Base-by-base conservation (phyloP, 2,888 invertebrate genomes). In the Dryomyza anilis region DNA sequence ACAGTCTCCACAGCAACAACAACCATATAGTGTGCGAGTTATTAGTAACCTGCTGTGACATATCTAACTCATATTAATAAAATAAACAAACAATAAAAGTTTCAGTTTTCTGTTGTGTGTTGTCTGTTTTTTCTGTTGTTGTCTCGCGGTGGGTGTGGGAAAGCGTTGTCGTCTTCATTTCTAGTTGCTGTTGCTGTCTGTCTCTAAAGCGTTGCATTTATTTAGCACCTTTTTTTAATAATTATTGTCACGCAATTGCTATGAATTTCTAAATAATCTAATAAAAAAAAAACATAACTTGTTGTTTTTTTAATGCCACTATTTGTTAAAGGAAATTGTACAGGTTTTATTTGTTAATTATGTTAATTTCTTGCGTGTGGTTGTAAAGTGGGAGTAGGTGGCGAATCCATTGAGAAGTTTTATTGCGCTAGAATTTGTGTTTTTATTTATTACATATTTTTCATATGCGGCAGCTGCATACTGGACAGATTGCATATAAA, bases 181-280 rank as follows among this genome's bases (percentile, higher is more conserved):
- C n/a, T n/a, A n/a, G n/a, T n/a, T n/a, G n/a, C n/a, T n/a, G n/a
- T n/a, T n/a, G n/a, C n/a, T n/a, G n/a, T n/a, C n/a, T n/a, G n/a
- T n/a, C n/a, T n/a, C n/a, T n/a, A n/a, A n/a, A n/a, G n/a, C 7
- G 43, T 19, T 43, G 43, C 43, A 43, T 10, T 16, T 43, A 43
- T 43, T 43, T 43, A 43, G 43, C 43, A 43, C 43, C 43, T 43
- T 43, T 43, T 25, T 50, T n/a, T 29, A 53, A 43, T 27, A 27
- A 23, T 16, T 21, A 43, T 27, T 43, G 57, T 57, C 57, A 57
- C 57, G 57, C 43, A 57, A 43, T 23, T 43, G 57, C 57, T 27
- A 57, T 57, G 57, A 57, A 57, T 39, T 57, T 57, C 63, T 69
- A 43, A 45, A 60, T 61, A 65, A 67, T 45, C 39, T 43, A 60